Evolutionary conservation across 2,888 invertebrate genomes (phyloP).

Genomic region (Petrolisthes cinctipes): DNA sequence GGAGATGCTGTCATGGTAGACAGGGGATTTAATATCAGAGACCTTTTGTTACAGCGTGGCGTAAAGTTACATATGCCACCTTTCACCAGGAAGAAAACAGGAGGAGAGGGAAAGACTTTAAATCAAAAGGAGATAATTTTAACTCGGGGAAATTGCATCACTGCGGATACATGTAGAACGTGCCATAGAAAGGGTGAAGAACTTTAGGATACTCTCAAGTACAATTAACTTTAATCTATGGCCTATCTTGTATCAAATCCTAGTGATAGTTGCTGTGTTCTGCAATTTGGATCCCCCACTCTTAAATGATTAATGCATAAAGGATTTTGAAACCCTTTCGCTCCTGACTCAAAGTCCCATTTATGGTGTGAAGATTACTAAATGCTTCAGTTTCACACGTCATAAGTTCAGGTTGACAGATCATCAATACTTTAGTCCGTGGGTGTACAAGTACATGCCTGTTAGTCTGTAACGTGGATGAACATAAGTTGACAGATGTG

Average conservation of each 20-base stretch:
- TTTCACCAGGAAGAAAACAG: neutral
- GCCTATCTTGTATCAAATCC: neutral
- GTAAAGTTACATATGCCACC: constrained; percentile 12
- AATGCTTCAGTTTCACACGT: too few relatives aligned
- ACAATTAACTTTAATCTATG: neutral
- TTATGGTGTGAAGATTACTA: too few relatives aligned
- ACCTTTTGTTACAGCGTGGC: constrained; percentile 1
- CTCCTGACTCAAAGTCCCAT: too few relatives aligned
- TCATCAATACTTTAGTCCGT: too few relatives aligned
- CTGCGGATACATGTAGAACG: neutral
- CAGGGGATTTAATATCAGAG: constrained; percentile 1
- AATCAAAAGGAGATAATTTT: neutral
- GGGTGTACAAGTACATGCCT: too few relatives aligned
- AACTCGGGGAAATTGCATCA: neutral
- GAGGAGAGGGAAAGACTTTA: neutral
- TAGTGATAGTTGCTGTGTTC: neutral
- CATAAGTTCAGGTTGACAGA: too few relatives aligned
- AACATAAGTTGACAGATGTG: too few relatives aligned
- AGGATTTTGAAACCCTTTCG: too few relatives aligned
- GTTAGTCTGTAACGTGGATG: too few relatives aligned
- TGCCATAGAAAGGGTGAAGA: neutral
- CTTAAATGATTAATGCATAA: neutral
- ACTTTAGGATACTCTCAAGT: neutral
- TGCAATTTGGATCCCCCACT: neutral
- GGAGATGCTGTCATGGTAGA: neutral